These are phyloP conservation scores for Hypsibius dujardini DNA, from an alignment of 1,140 invertebrate genomes.

Conservation along the genomic window DNA sequence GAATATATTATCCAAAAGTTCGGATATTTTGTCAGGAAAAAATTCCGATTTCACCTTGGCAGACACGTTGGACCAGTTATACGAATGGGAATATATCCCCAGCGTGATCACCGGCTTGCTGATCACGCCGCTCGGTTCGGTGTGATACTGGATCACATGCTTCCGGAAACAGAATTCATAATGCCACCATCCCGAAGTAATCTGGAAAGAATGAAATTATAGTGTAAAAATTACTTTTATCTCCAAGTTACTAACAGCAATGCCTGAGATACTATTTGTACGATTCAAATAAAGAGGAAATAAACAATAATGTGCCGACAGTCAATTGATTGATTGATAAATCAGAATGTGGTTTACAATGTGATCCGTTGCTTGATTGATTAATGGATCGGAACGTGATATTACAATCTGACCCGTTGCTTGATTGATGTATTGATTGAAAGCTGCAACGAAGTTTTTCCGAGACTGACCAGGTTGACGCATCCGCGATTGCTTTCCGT, in stretches of 20 bases:
- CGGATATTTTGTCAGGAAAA: slow-evolving; percentile 3
- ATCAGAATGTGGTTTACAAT: no score
- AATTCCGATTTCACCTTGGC: not conserved
- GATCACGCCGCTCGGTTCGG: slow-evolving; percentile 36
- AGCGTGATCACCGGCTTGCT: slow-evolving; percentile 34
- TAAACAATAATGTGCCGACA: no score
- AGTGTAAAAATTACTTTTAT: no score
- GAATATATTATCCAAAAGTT: slow-evolving; percentile 22
- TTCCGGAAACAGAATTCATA: slow-evolving; percentile 89
- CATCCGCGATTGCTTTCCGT: not conserved
- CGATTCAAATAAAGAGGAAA: no score
- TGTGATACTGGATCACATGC: slow-evolving; percentile 67
- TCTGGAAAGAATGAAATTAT: not conserved
- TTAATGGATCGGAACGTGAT: no score
- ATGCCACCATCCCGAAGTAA: slow-evolving; percentile 67
- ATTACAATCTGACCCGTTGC: no score
- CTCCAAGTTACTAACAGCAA: no score
- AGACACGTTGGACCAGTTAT: slow-evolving; percentile 6
- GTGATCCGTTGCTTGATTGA: not conserved
- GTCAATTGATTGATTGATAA: no score
- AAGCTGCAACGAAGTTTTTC: no score
- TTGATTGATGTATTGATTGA: not conserved
- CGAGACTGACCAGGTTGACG: not conserved
- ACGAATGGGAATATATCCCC: slow-evolving; percentile 28
- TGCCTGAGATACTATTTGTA: no score